Evolutionary conservation across 2,888 invertebrate species (phyloP).

Genomic region (Aelia acuminata): DNA sequence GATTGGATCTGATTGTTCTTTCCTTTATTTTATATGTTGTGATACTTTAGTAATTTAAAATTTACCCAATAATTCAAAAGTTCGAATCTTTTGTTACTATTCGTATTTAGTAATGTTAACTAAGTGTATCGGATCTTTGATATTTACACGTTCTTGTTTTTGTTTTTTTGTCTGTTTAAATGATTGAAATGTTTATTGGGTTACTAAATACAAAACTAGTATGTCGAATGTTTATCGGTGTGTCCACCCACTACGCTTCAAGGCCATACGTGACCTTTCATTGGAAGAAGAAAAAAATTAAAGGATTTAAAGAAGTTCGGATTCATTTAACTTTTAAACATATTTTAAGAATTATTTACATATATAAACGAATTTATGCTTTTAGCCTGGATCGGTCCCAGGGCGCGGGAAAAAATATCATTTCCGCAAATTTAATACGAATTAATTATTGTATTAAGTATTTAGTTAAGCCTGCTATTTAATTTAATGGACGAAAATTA

Average conservation of each 20-base stretch:
- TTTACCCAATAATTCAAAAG: too few relatives aligned
- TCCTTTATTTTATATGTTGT: too few relatives aligned
- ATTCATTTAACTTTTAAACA: neutral
- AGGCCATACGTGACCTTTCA: conserved; percentile 8
- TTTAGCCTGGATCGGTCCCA: neutral
- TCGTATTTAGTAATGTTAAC: neutral
- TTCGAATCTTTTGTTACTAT: neutral
- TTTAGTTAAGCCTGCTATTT: neutral
- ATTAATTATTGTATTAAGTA: neutral
- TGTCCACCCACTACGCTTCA: neutral
- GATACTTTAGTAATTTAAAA: too few relatives aligned
- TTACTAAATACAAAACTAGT: neutral
- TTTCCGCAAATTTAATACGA: neutral
- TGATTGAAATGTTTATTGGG: neutral
- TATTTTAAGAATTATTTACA: too few relatives aligned
- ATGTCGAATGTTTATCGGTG: neutral
- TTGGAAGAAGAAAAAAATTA: neutral
- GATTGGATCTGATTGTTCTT: too few relatives aligned
- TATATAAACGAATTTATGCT: neutral
- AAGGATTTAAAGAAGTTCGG: neutral
- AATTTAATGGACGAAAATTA: neutral
- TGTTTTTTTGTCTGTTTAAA: neutral
- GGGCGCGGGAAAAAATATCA: too few relatives aligned
- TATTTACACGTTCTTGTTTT: neutral
- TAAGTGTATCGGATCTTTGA: neutral